phyloP scores from a whole-genome alignment of 2,113 vertebrate species.

The Clarias gariepinus region DNA sequence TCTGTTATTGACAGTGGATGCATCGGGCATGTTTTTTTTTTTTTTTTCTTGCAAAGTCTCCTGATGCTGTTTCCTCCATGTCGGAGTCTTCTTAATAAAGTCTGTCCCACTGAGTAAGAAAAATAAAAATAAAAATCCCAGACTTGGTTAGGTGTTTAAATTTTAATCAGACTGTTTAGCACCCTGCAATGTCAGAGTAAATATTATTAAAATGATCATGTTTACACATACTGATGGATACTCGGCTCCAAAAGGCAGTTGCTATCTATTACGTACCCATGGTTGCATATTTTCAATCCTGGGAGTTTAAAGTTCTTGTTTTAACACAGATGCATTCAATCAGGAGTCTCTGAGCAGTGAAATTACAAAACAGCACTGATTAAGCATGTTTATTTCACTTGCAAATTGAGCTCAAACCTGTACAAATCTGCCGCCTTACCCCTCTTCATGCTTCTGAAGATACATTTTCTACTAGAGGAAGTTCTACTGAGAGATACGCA shows the following conservation, averaged over 20 bases:
- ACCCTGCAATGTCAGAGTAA: not conserved
- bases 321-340: not conserved
- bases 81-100: not conserved
- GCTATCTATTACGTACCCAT: not conserved
- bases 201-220: not conserved
- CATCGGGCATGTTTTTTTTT: not conserved
- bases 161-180: not conserved
- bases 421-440: not conserved
- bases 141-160: not conserved
- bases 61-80: not conserved
- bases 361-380: not conserved
- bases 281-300: not conserved
- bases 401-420: not conserved
- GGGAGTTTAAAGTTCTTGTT: not conserved
- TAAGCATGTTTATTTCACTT: slow-evolving; percentile 7
- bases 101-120: not conserved
- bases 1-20: not conserved
- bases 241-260: not conserved
- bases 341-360: not conserved
- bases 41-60: not conserved
- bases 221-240: not conserved
- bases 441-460: not conserved
- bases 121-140: not conserved
- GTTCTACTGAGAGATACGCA: not conserved
- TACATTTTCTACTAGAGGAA: not conserved